Evolutionary conservation across 2,888 invertebrate species (phyloP), one percentile per base, ranked within the genome.

Genomic region (Troides oblongomaculatus): DNA sequence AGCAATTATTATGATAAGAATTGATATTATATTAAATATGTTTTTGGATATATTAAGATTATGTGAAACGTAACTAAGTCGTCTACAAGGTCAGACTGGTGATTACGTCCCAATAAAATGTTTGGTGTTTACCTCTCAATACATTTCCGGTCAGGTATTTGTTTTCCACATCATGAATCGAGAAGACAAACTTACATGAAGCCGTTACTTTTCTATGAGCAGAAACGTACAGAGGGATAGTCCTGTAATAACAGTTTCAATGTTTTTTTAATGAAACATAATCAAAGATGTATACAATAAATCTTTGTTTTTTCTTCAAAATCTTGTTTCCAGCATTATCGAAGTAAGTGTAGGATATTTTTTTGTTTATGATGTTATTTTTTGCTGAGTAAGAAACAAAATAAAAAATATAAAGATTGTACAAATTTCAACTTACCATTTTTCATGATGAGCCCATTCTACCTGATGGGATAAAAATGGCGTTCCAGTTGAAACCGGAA

Each of bases 401-500:
- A 18, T 17, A 50, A 17, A 17, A 1, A 50, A 17, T 50, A 50
- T 50, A 30, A 0, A 30, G 30, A 17, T 50, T 50, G 5, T 14
- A 50, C 18, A 14, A 12, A 50, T 50, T 50, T 50, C 5, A 18
- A 50, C 76, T 80, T 73, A 91, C 95, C 96, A 96, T 73, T 93
- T 93, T 69, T 95, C 94, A 14, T 91, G 87, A 78, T 98, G 98
- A 72, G 97, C 96, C 97, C 98, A 98, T 75, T 94, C 93, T n/a
- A 98, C 93, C 17, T 96, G 87, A 14, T 97, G 95, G 0, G 96
- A 95, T 30, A 98, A 93, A 93, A 96, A 95, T 0, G 97, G 95
- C 0, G 98, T 98, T 50, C 96, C 96, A 17, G 95, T 93, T 0
- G 97, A 96, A 0, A 98, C 98, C 0, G 98, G 98, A 79, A 94